Percentiles rank a stretch among this genome's conserved stretches.
These are phyloP conservation scores for Eupithecia dodoneata DNA, from an alignment of 2,888 invertebrate genomes.

Conservation along the genomic window DNA sequence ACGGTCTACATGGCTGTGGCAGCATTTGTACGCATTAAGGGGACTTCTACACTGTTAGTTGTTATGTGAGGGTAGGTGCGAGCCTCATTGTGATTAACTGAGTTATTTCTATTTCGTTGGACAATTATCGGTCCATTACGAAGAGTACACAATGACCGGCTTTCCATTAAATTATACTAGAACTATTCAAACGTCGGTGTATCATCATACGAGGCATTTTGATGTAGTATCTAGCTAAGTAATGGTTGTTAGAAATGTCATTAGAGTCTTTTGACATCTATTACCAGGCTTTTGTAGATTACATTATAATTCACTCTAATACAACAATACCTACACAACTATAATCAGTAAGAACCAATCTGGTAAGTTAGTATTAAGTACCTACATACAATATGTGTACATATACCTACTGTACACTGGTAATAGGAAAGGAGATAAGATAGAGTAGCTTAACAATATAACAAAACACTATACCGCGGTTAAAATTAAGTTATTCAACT, in stretches of 20 bases:
- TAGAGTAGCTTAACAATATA: neutral
- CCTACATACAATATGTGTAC: no score
- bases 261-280: constrained; percentile 8
- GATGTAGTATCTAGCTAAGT: constrained; percentile 25
- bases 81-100: constrained; percentile 79
- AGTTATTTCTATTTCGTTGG: constrained; percentile 81
- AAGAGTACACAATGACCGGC: constrained; percentile 70
- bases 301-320: neutral
- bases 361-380: no score
- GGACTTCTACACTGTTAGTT: constrained; percentile 46
- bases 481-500: constrained; percentile 4
- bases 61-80: constrained; percentile 70
- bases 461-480: neutral
- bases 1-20: constrained; percentile 59
- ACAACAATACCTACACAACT: neutral
- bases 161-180: constrained; percentile 73
- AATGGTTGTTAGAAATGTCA: constrained; percentile 15
- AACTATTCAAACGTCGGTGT: constrained; percentile 64
- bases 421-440: neutral
- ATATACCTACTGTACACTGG: no score
- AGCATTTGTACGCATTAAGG: constrained; percentile 65
- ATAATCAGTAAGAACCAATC: no score
- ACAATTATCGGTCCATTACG: constrained; percentile 83
- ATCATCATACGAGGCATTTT: constrained; percentile 52
- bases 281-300: neutral